Base-by-base conservation (phyloP, 2,888 invertebrate species). In the Scaptodrosophila latifasciaeformis region DNA sequence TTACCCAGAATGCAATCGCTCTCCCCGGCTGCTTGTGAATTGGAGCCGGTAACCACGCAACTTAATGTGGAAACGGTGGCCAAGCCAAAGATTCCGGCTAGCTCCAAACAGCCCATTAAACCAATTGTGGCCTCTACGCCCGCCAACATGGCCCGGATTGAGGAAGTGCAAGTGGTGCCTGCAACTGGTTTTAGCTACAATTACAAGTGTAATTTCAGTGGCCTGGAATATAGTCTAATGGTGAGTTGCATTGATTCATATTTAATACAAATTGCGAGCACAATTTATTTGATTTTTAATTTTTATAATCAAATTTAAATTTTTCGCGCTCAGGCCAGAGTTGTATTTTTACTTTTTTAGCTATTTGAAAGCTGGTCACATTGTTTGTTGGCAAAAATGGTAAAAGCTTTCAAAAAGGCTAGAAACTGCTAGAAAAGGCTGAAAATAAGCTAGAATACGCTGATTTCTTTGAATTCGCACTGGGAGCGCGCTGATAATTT, bases 1-100 rank as follows among this genome's bases (percentile, higher is more conserved):
- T 70, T 86, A 49, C 85, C 85, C 2, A 69, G 84, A 59, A 57
- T 86, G 72, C 79, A 85, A 65, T 86, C 86, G 15, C 62, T 86
- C 9, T 86, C 85, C 1, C 85, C 85, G n/a, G 65, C 34, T 13
- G 12, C 17, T 12, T 17, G n/a, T 15, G 30, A 10, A 30, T 17
- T 31, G 45, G 40, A 30, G 1, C 7, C 24, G 5, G 42, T 12
- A 10, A 29, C 18, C 9, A 18, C 15, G 2, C 17, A 30, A 15
- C 6, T n/a, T 9, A 5, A 12, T 21, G 12, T 43, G 17, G 10
- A 13, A 0, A 15, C n/a, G 4, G 13, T 2, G 17, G 13, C 6
- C 37, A 37, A 37, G 37, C 13, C 17, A 3, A 24, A 24, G 24
- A 24, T 5, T 3, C 3, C 3, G 9, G 49, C 59, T 17, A 21